Base-by-base conservation (phyloP, 2,113 vertebrate genomes). In the Stigmatopora argus region DNA sequence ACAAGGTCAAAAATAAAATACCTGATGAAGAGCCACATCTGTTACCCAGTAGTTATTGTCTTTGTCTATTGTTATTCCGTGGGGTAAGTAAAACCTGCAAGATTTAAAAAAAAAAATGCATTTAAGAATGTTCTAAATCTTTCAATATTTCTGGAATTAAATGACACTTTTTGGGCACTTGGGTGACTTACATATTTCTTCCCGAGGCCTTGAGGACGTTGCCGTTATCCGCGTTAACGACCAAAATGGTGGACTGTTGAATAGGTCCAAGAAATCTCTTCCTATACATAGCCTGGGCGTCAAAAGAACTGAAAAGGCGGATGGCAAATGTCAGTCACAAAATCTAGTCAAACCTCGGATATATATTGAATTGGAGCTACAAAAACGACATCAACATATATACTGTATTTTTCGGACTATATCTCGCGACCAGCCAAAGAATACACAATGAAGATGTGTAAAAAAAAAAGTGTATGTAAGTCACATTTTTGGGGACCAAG, bases 11-110 rank as follows among this genome's bases (percentile, higher is more conserved):
- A 26, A 17, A 45, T 3, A 35, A 15, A 60, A 62, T 89, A 98
- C 97, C 95, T 99, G 96, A 83, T 99, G 97, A 73, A 99, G 95
- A 76, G 96, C 96, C 67, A 98, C 96, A 61, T 99, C 97, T 4
- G 97, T 99, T 73, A 97, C 93, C 97, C 96, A 99, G 64, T 94
- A 98, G 81, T 96, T 93, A 72, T 94, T 92, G 8, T 93, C 89
- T 72, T 85, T 89, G 83, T 98, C 96, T 62, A 93, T 77, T 45
- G 92, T 95, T 82, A 99, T 90, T 67, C 97, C 97, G 81, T 99
- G 97, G 2, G 97, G 97, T 80, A 99, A 83, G 77, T 94, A 97
- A 90, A 98, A 98, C 79, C 96, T 99, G 87, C 0, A 76, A 17
- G 41, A 59, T 45, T 61, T 11, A 44, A n/a, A 58, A 38, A 19